Percentiles rank a stretch among this genome's conserved stretches.
Evolutionary conservation across 2,113 vertebrate species (phyloP).

Genomic region (Rhinoderma darwinii): DNA sequence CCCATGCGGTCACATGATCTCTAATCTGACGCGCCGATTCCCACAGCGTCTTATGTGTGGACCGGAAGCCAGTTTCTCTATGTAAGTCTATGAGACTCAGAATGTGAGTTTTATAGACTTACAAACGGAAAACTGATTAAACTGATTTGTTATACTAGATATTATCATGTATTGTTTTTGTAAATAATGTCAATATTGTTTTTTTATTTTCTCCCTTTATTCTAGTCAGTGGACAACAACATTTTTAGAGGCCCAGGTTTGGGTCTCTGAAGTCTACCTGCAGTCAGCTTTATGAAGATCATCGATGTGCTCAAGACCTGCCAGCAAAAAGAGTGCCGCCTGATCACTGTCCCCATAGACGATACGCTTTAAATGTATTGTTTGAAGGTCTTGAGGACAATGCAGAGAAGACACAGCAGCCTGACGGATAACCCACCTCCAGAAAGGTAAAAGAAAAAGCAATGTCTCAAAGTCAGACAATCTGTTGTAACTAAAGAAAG

Average conservation of each 20-base stretch:
- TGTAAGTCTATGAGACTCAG: no score
- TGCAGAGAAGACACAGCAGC: constrained; percentile 99
- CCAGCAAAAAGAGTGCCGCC: not conserved
- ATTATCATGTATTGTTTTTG: not conserved
- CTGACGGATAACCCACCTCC: constrained; percentile 90
- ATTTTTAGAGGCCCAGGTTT: not conserved
- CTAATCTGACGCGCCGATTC: no score
- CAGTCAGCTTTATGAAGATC: not conserved
- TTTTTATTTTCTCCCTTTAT: not conserved
- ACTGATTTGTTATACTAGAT: not conserved
- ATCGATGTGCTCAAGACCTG: constrained; percentile 20
- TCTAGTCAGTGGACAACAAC: not conserved
- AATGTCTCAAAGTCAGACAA: not conserved
- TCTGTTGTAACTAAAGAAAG: not conserved
- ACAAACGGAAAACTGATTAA: no score
- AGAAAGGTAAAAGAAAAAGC: constrained; percentile 82
- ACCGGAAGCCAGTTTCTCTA: no score
- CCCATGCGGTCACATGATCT: no score
- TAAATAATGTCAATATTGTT: not conserved
- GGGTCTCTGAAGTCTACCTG: not conserved
- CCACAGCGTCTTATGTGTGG: no score
- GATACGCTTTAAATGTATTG: constrained; percentile 63
- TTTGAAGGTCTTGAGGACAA: constrained; percentile 86
- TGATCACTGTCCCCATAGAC: constrained; percentile 33
- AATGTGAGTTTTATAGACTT: no score